Percentiles rank a stretch among this genome's conserved stretches.
These are phyloP conservation scores for Melanerpes formicivorus DNA, from an alignment of 2,113 vertebrate genomes.

Conservation along the genomic window DNA sequence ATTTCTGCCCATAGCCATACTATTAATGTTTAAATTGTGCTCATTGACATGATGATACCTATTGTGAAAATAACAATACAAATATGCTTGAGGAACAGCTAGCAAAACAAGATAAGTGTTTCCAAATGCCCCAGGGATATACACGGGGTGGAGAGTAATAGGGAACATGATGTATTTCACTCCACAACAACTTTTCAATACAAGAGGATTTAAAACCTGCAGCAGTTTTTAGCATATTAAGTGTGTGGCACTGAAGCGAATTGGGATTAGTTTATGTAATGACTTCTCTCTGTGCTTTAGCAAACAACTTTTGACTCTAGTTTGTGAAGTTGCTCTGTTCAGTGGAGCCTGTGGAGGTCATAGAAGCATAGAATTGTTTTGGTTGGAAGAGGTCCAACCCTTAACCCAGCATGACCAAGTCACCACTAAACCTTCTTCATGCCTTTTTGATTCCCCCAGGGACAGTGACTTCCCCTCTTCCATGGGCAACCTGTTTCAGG, in stretches of 20 bases:
- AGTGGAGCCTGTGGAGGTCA: background rate
- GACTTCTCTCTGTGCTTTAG: background rate
- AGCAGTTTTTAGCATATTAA: slow-evolving; percentile 6
- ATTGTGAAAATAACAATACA: slow-evolving; percentile 35
- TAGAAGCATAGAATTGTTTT: too few species aligned
- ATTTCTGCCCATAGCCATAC: slow-evolving; percentile 10
- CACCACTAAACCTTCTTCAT: too few species aligned
- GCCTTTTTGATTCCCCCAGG: too few species aligned
- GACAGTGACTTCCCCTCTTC: too few species aligned
- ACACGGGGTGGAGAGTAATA: slow-evolving; percentile 11
- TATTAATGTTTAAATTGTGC: slow-evolving; percentile 47
- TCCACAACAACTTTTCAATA: slow-evolving; percentile 51
- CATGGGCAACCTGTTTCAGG: too few species aligned
- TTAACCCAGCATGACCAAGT: too few species aligned
- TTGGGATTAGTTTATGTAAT: background rate
- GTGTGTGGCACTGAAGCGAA: background rate
- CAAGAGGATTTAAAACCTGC: slow-evolving; percentile 29
- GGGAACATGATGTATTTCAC: slow-evolving; percentile 25
- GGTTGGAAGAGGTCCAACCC: too few species aligned
- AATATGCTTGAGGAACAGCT: slow-evolving; percentile 40
- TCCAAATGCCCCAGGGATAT: background rate
- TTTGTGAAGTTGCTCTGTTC: background rate
- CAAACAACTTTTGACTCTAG: background rate
- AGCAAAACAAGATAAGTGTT: slow-evolving; percentile 57
- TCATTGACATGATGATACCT: slow-evolving; percentile 54